Conservation (phyloP, 2,888 invertebrate genomes). For the Patella depressa region DNA sequence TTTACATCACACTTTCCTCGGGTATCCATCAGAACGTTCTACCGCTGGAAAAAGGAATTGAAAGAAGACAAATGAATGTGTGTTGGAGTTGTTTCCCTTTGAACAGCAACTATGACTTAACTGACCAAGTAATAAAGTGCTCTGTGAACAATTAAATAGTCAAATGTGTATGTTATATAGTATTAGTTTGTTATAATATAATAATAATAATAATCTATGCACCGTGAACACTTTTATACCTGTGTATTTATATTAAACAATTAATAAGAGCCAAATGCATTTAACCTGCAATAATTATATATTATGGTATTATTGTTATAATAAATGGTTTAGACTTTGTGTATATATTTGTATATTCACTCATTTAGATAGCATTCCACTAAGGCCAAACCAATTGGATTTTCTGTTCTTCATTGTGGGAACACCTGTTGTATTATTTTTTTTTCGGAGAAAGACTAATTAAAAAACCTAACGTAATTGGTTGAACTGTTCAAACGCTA, state of each 20-base stretch:
- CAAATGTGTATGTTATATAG: not conserved
- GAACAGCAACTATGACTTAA: no score
- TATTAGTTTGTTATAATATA: conserved; percentile 1
- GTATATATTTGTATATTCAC: conserved; percentile 6
- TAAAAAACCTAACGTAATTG: no score
- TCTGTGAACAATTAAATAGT: not conserved
- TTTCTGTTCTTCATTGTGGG: no score
- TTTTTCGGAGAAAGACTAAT: no score
- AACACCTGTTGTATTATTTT: no score
- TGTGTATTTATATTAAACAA: not conserved
- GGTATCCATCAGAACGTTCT: conserved; percentile 44
- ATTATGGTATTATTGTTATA: conserved; percentile 8
- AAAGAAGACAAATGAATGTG: not conserved
- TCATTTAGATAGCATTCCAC: conserved; percentile 7
- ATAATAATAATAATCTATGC: conserved; percentile 3
- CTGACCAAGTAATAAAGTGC: not conserved
- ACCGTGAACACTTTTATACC: not conserved
- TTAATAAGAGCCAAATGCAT: not conserved
- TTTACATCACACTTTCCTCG: conserved; percentile 37
- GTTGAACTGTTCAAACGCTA: no score
- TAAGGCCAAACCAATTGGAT: not conserved
- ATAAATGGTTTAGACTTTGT: not conserved
- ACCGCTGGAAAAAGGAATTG: conserved; percentile 45
- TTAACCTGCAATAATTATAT: conserved; percentile 11
- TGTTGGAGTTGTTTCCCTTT: no score